These are phyloP conservation scores for Atherinosoma microstoma DNA, from an alignment of 2,797 vertebrate species.

Conservation along the genomic window DNA sequence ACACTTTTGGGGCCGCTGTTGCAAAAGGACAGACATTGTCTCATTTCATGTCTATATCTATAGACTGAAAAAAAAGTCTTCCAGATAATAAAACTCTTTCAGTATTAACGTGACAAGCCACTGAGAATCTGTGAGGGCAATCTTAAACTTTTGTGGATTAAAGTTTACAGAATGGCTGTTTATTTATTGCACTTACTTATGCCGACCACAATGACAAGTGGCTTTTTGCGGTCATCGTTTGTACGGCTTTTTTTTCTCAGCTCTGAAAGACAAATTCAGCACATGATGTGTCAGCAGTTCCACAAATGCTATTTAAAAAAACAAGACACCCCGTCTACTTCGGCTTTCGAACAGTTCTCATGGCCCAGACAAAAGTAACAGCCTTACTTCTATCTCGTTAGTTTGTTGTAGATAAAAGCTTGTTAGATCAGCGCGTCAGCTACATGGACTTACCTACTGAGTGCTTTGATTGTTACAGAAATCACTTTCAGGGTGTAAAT, in stretches of 20 bases:
- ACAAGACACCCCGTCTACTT: not conserved
- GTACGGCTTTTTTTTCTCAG: not conserved
- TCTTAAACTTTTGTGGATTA: not conserved
- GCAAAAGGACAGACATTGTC: conserved; percentile 42
- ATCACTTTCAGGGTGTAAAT: conserved; percentile 16
- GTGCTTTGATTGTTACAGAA: conserved; percentile 16
- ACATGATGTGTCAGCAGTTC: conserved; percentile 1
- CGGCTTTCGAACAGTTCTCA: not conserved
- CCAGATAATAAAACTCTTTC: conserved; percentile 7
- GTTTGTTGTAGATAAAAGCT: not conserved
- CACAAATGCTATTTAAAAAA: conserved; percentile 1
- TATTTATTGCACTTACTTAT: not conserved
- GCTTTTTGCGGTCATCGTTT: not conserved
- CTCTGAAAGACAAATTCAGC: conserved; percentile 1
- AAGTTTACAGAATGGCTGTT: not conserved
- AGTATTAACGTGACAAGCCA: not conserved
- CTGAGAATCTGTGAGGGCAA: not conserved
- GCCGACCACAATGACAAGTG: not conserved
- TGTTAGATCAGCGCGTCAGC: not conserved
- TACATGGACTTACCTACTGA: not conserved
- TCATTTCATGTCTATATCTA: conserved; percentile 53
- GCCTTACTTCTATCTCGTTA: not conserved
- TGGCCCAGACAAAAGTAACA: not conserved
- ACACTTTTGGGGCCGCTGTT: not conserved
- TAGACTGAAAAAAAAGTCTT: conserved; percentile 11